Conservation (phyloP, 2,888 invertebrate genomes). For the Coelopa pilipes region DNA sequence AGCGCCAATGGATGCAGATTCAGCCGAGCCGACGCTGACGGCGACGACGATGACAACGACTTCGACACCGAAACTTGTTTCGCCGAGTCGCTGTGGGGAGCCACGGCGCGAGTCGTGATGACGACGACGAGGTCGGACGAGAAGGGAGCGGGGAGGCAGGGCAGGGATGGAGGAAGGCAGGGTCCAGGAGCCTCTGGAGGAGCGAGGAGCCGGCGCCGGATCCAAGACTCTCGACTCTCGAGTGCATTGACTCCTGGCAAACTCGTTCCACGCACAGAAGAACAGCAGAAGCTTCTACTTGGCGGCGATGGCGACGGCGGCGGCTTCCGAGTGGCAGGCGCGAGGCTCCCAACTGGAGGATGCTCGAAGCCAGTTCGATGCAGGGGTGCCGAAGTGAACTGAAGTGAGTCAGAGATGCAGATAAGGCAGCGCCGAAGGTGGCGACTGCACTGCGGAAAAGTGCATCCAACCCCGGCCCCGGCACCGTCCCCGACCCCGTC, state of each 20-base stretch:
- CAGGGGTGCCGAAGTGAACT: too few species aligned
- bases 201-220: background rate
- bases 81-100: background rate
- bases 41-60: background rate
- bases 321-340: background rate
- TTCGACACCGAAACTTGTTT: background rate
- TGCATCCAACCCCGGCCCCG: background rate
- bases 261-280: slow-evolving; percentile 31
- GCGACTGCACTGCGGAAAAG: background rate
- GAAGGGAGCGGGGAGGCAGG: background rate
- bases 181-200: background rate
- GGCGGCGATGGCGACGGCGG: background rate
- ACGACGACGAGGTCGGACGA: background rate
- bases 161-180: too few species aligned
- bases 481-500: too few species aligned
- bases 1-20: background rate
- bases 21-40: slow-evolving; percentile 14
- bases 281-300: background rate
- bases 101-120: background rate
- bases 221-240: slow-evolving; percentile 8
- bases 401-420: too few species aligned
- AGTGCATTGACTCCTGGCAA: slow-evolving; percentile 38
- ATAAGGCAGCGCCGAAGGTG: too few species aligned
- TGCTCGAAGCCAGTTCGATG: slow-evolving; percentile 1
- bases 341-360: background rate